These are phyloP conservation scores for Tanytarsus gracilentus DNA, from an alignment of 2,888 invertebrate genomes.

Conservation along the genomic window DNA sequence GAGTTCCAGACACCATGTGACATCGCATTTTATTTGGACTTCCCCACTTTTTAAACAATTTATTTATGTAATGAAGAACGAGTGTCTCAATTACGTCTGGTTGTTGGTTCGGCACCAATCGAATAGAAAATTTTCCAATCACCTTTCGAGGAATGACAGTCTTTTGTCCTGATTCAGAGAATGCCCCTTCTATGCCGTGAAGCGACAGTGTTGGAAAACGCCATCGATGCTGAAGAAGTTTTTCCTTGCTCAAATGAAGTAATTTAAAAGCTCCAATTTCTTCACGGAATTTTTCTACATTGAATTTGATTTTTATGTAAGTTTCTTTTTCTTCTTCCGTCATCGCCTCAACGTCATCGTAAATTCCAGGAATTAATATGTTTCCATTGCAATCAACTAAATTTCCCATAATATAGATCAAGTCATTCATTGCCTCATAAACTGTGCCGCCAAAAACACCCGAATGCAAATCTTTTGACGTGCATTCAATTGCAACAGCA, in stretches of 20 bases:
- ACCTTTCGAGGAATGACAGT: constrained; percentile 93
- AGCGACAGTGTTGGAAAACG: constrained; percentile 85
- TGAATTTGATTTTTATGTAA: constrained; percentile 80
- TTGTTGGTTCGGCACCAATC: constrained; percentile 90
- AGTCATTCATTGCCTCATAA: constrained; percentile 83
- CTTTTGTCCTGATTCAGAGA: constrained; percentile 85
- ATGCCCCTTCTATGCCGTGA: constrained; percentile 94
- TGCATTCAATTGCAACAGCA: constrained; percentile 76
- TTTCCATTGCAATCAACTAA: constrained; percentile 80
- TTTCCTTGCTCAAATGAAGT: constrained; percentile 68
- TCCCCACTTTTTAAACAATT: constrained; percentile 66
- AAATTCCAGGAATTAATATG: constrained; percentile 73
- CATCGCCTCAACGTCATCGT: constrained; percentile 70
- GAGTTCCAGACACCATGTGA: constrained; percentile 62
- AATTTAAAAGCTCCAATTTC: constrained; percentile 66
- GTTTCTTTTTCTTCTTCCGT: constrained; percentile 59
- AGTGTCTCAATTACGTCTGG: constrained; percentile 72
- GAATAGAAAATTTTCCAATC: constrained; percentile 92
- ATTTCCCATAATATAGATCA: constrained; percentile 74
- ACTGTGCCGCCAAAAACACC: constrained; percentile 93
- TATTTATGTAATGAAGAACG: constrained; percentile 67
- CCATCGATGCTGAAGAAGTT: constrained; percentile 93
- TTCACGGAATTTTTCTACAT: constrained; percentile 62
- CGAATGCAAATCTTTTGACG: constrained; percentile 88
- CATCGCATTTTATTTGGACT: constrained; percentile 76